Evolutionary conservation across 2,888 invertebrate genomes (phyloP).

Genomic region (Pegoplata infirma): DNA sequence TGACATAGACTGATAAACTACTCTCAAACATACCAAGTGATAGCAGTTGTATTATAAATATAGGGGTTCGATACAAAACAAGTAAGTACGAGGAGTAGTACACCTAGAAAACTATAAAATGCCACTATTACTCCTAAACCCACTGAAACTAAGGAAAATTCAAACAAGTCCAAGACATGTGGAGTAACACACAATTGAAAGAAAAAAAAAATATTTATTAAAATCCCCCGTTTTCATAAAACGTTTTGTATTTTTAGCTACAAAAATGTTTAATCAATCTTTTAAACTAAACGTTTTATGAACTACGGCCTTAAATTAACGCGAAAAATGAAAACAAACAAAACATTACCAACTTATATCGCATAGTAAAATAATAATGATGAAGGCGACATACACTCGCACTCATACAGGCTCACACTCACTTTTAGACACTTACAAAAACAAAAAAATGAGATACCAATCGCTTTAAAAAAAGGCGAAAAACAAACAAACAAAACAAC

Average conservation of each 20-base stretch:
- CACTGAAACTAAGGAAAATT: conserved; percentile 41
- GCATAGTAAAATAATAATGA: conserved; percentile 39
- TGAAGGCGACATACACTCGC: conserved; percentile 41
- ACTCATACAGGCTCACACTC: conserved; percentile 28
- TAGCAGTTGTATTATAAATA: conserved; percentile 50
- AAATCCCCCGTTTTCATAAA: no score
- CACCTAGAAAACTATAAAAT: not conserved
- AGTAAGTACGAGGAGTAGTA: not conserved
- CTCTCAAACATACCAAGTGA: conserved; percentile 59
- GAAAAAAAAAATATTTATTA: conserved; percentile 9
- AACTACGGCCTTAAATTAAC: no score
- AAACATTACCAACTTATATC: conserved; percentile 10
- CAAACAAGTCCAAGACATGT: conserved; percentile 32
- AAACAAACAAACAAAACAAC: conserved; percentile 32
- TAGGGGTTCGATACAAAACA: conserved; percentile 49
- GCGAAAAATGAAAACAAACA: conserved; percentile 30
- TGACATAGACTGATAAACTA: conserved; percentile 73
- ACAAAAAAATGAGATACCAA: conserved; percentile 56
- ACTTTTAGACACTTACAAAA: conserved; percentile 49
- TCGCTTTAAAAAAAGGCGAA: conserved; percentile 37
- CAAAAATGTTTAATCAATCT: no score
- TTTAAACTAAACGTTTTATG: no score
- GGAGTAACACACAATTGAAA: conserved; percentile 19
- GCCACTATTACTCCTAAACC: conserved; percentile 48
- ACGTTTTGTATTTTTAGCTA: no score